Base-by-base conservation (phyloP, 2,113 vertebrate genomes). In the Acanthochromis polyacanthus region DNA sequence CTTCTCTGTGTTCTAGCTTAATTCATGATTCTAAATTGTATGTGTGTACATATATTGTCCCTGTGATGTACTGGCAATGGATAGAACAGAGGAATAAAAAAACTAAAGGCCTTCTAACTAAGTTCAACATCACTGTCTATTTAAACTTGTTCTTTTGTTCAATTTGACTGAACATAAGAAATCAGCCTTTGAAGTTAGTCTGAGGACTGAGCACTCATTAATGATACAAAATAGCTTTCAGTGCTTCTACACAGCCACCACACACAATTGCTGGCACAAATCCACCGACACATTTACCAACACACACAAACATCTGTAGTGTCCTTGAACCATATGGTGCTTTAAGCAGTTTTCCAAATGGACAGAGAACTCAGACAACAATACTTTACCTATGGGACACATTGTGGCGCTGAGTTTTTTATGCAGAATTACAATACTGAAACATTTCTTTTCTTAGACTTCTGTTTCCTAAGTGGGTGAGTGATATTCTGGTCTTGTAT, bases 341-440 rank as follows among this genome's bases (percentile, higher is more conserved):
- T 68, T 69, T 52, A 66, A 12, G 32, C 15, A 22, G 23, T 59
- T 5, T 52, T 60, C 40, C 38, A 63, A 61, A 53, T n/a, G 61
- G 17, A 61, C 20, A n/a, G n/a, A 74, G 50, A 83, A 65, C 17
- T 16, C 15, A n/a, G n/a, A 71, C 50, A 83, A 79, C 71, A 84
- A 74, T 51, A 30, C 23, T 56, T 74, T n/a, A 51, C 81, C 60
- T 68, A 10, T 45, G 87, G 80, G 82, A 87, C 40, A 28, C 64
- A 69, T 55, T 50, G 48, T 0, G 56, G 17, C 32, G 61, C 5
- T 15, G 22, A 0, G n/a, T 58, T 79, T 57, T 15, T 9, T 45
- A 25, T 10, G 20, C 46, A 23, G 11, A 32, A 61, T 25, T 55
- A 81, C 62, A 79, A 71, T 40, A 55, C 45, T 57, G 16, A 10